Percentiles rank a stretch among this genome's conserved stretches.
Evolutionary conservation across 2,888 invertebrate genomes (phyloP).

Genomic region (Chrysodeixis includens): DNA sequence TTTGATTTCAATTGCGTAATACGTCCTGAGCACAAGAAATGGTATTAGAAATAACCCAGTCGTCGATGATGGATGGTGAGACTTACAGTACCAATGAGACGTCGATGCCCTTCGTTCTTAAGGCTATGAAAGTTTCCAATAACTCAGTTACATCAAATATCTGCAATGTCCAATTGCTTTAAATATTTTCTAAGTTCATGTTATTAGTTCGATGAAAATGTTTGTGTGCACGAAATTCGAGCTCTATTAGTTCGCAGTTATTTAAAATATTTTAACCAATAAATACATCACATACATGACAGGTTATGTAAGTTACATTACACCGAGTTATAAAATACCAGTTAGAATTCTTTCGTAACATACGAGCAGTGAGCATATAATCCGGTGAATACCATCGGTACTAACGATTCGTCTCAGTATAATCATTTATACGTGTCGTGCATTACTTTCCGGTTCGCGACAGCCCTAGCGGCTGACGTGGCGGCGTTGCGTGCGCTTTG

Average conservation of each 20-base stretch:
- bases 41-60: too few relatives aligned
- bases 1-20: not conserved
- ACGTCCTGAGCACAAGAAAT: not conserved
- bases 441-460: slow-evolving; percentile 60
- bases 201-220: not conserved
- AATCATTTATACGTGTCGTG: slow-evolving; percentile 38
- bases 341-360: slow-evolving; percentile 9
- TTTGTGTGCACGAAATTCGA: not conserved
- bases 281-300: not conserved
- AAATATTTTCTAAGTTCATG: not conserved
- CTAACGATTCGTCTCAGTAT: slow-evolving; percentile 52
- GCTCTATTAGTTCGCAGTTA: not conserved
- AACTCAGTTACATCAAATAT: too few relatives aligned
- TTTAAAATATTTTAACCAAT: not conserved
- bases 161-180: not conserved
- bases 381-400: slow-evolving; percentile 36
- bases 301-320: not conserved
- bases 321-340: not conserved
- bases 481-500: not conserved
- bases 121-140: too few relatives aligned
- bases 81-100: too few relatives aligned
- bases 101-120: too few relatives aligned
- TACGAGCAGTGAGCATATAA: slow-evolving; percentile 12
- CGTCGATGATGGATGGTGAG: too few relatives aligned
- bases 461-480: slow-evolving; percentile 29